Evolutionary conservation across 1,140 invertebrate species (phyloP).

Genomic region (Trinorchestia longiramus): DNA sequence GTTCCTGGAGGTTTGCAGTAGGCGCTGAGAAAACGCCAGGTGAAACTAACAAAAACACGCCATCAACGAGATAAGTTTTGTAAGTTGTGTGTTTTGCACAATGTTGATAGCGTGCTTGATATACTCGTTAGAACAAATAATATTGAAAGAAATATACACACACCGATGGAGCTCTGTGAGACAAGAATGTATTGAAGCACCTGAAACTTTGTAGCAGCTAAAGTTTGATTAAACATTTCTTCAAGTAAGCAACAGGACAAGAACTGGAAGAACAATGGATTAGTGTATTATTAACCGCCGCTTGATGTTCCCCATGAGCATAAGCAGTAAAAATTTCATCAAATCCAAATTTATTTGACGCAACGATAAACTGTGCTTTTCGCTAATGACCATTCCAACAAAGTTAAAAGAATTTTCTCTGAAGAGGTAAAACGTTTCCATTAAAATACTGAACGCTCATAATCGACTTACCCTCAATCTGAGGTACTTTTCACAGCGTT

Average conservation of each 20-base stretch:
- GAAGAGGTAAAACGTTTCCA: background rate
- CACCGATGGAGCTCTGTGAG: background rate
- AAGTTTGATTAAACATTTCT: background rate
- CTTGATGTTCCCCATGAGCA: background rate
- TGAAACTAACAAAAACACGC: background rate
- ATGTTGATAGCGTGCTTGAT: background rate
- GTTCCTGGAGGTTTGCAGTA: background rate
- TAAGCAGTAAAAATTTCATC: background rate
- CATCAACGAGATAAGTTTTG: background rate
- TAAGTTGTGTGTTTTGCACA: background rate
- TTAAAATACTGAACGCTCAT: background rate
- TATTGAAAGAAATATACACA: background rate
- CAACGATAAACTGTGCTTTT: background rate
- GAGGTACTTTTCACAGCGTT: background rate
- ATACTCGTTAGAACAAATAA: background rate
- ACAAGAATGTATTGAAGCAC: background rate
- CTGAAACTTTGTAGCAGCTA: background rate
- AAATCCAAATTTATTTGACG: background rate
- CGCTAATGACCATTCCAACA: background rate
- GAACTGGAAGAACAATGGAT: background rate
- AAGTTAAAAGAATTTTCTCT: background rate
- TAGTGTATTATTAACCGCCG: background rate
- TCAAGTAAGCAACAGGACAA: background rate
- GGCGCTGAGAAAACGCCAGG: constrained; percentile 26
- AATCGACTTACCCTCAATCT: background rate